These are phyloP conservation scores for Drosophila lutescens DNA, from an alignment of 2,888 invertebrate genomes.

Conservation along the genomic window DNA sequence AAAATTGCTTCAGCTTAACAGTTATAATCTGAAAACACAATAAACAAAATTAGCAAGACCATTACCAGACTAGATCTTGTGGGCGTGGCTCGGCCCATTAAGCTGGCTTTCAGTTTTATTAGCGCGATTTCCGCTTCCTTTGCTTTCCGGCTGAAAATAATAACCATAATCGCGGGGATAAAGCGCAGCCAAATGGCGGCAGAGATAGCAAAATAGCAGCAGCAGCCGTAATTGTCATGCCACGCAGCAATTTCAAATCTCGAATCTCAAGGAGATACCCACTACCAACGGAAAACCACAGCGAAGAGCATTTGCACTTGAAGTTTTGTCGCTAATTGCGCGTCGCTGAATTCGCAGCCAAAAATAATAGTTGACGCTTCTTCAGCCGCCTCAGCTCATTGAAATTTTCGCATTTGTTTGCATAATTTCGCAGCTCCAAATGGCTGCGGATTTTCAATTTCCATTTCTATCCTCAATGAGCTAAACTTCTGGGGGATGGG, in stretches of 20 bases:
- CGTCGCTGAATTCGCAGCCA: background rate
- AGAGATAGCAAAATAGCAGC: conserved; percentile 13
- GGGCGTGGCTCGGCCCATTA: conserved; percentile 8
- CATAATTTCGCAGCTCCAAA: conserved; percentile 30
- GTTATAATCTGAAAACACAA: background rate
- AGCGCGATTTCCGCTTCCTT: conserved; percentile 26
- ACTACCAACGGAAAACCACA: background rate
- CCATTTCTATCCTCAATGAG: background rate
- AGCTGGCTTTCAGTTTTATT: conserved; percentile 17
- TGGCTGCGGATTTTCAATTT: conserved; percentile 2
- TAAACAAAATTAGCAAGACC: conserved; percentile 20
- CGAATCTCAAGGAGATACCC: background rate
- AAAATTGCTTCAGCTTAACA: background rate
- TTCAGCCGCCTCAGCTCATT: conserved; percentile 24
- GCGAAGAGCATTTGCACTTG: conserved; percentile 12
- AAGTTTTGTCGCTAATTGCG: conserved; percentile 34
- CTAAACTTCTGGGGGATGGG: background rate
- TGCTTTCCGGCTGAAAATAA: conserved; percentile 4
- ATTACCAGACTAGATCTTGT: background rate
- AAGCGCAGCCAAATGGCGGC: conserved; percentile 30
- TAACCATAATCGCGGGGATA: conserved; percentile 39
- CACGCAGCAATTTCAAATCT: conserved; percentile 14
- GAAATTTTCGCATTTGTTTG: conserved; percentile 33
- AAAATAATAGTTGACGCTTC: conserved; percentile 3
- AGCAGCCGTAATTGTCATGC: conserved; percentile 14